Base-by-base conservation (phyloP, 2,888 invertebrate species). In the Sisyra terminalis region DNA sequence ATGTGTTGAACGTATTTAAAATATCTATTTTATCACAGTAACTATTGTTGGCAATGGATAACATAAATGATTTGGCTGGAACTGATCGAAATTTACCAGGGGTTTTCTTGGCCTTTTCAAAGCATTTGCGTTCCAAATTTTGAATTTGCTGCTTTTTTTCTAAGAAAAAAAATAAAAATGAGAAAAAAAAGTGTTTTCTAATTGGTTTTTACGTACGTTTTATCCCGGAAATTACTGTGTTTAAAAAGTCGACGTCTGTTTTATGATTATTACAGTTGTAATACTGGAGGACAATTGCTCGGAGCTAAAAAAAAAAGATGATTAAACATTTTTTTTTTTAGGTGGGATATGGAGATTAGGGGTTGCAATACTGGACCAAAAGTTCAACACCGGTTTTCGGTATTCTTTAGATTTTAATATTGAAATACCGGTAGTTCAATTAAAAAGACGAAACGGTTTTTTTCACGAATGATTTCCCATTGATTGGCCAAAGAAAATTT, bases 241-340 rank as follows among this genome's bases (percentile, higher is more conserved):
- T 36, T 38, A 39, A 10, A 37, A 37, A 18, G 38, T 39, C 24
- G 10, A 42, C 29, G 43, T 45, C 18, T 15, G 24, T 24, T 35
- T 30, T 38, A 46, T 69, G 68, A 47, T 70, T 68, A 32, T 69
- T 66, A 54, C 82, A 84, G 55, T 75, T 78, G 53, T 75, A 70
- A 58, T 84, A 85, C 50, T 79, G 76, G 55, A 82, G 65, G 15
- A 75, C 78, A 17, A 82, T 63, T 66, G 83, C 80, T 49, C 75
- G 72, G 38, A 86, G 55, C 85, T 84, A 57, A 45, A 65, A 64
- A 44, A 46, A 45, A 40, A 51, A 44, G 13, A 24, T 24, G 7
- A 5, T 5, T 24, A 45, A 46, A 30, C 37, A 34, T 29, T 14
- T 31, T 40, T 13, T 11, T n/a, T n/a, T n/a, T n/a, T n/a, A n/a